Evolutionary conservation across 2,113 vertebrate genomes (phyloP), one percentile per base, ranked within the genome.

Genomic region (Mormyrus lacerda): DNA sequence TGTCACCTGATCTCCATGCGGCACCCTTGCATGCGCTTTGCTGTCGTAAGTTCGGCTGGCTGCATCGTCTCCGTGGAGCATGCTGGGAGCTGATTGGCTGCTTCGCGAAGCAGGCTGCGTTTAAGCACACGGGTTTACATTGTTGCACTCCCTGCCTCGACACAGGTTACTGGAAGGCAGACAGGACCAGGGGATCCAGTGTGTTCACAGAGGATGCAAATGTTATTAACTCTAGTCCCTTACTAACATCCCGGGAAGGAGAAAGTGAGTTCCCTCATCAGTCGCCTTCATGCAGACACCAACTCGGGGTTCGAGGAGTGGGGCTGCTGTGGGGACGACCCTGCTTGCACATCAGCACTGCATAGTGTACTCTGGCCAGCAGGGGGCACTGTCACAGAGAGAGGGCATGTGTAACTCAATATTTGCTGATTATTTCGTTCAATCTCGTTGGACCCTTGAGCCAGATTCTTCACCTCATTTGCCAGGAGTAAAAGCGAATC

Each of bases 111-210:
- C 19, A 21, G 10, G n/a, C 13, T 45, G 8, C n/a, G 39, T 47
- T 13, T 39, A 50, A 27, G 69, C 87, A 3, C 21, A 42, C 21
- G 44, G 50, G 53, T n/a, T 87, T 83, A 90, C 89, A 91, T 83
- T 91, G 87, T 96, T 95, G 92, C 93, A 92, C 93, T 91, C 93
- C 82, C 93, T 95, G 95, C 95, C 95, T 95, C 95, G 94, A 94
- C 95, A 94, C 97, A 99, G 98, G 98, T 97, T 99, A 99, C 96
- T 99, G 98, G 98, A 99, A 97, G 96, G 95, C 96, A 95, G 98
- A 99, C 97, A 97, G 97, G 96, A 95, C 96, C 95, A 97, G 97
- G 97, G 95, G 97, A 93, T 95, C 97, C 94, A 94, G 95, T 95
- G 95, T 97, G 95, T 94, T 96, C 94, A 94, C 93, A 91, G 98